A percentile compares a stretch with the other conserved stretches of the same genome.
Evolutionary conservation across 2,113 vertebrate species (phyloP).

Genomic region (Chionodraco myersi): DNA sequence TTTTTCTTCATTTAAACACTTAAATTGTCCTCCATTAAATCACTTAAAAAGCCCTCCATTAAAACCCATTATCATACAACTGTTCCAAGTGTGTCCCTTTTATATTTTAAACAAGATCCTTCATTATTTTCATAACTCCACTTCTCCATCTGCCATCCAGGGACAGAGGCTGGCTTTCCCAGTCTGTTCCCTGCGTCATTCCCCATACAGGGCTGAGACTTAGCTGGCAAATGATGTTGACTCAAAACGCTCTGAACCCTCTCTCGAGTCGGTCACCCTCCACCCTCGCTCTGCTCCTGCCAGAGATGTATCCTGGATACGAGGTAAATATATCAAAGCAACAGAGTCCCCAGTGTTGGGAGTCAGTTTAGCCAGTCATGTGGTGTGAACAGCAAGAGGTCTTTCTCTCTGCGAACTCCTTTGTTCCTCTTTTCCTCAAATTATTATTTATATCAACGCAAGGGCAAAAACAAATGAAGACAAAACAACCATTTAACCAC

Average conservation of each 20-base stretch:
- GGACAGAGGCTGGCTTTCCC: conserved; percentile 32
- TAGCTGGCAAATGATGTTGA: conserved; percentile 36
- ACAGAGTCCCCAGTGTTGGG: conserved; percentile 35
- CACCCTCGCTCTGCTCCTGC: conserved; percentile 39
- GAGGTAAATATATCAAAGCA: conserved; percentile 70
- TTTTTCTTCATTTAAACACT: too few relatives aligned
- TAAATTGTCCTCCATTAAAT: not conserved
- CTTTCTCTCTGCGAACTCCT: conserved; percentile 10
- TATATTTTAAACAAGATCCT: not conserved
- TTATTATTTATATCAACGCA: not conserved
- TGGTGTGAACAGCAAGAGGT: conserved; percentile 32
- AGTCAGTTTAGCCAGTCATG: conserved; percentile 22
- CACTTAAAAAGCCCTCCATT: not conserved
- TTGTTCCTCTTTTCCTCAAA: not conserved
- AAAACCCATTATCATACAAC: not conserved
- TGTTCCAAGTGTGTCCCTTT: not conserved
- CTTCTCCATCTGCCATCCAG: conserved; percentile 15
- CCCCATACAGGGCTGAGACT: conserved; percentile 28
- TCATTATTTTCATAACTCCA: not conserved
- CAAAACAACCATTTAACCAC: not conserved
- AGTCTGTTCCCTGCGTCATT: conserved; percentile 25
- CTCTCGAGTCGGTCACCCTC: conserved; percentile 27
- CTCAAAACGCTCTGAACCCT: conserved; percentile 47
- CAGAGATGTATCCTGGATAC: conserved; percentile 68
- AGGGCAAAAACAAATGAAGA: not conserved